phyloP scores from a whole-genome alignment of 2,113 vertebrate species.

The Agapornis roseicollis region DNA sequence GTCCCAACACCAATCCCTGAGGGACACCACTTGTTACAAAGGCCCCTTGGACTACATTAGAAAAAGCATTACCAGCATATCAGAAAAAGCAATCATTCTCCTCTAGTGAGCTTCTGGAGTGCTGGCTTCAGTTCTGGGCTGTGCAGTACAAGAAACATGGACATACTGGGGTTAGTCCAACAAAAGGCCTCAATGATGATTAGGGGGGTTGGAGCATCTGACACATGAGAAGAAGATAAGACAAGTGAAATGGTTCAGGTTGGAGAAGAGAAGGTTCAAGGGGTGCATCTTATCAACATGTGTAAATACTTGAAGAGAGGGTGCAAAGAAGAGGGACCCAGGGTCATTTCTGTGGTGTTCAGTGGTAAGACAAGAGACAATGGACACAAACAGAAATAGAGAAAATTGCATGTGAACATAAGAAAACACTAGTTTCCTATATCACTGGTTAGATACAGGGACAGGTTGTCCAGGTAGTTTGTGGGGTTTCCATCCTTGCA shows the following conservation, averaged over 20 bases:
- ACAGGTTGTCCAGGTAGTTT: neutral
- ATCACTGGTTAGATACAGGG: neutral
- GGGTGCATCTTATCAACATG: neutral
- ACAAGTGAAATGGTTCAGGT: neutral
- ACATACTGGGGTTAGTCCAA: neutral
- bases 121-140: neutral
- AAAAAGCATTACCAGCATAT: neutral
- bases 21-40: too few relatives aligned
- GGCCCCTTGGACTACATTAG: accelerated
- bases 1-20: too few relatives aligned
- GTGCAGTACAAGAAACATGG: neutral
- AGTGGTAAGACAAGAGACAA: neutral
- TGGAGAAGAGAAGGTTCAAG: neutral
- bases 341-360: neutral
- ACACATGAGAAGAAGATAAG: neutral
- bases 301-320: neutral
- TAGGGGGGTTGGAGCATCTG: neutral
- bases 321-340: neutral
- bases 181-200: neutral
- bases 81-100: neutral
- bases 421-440: neutral
- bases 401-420: neutral
- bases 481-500: neutral
- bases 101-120: neutral
- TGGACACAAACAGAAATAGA: neutral